phyloP scores from a whole-genome alignment of 2,113 vertebrate species.

The Cariama cristata region DNA sequence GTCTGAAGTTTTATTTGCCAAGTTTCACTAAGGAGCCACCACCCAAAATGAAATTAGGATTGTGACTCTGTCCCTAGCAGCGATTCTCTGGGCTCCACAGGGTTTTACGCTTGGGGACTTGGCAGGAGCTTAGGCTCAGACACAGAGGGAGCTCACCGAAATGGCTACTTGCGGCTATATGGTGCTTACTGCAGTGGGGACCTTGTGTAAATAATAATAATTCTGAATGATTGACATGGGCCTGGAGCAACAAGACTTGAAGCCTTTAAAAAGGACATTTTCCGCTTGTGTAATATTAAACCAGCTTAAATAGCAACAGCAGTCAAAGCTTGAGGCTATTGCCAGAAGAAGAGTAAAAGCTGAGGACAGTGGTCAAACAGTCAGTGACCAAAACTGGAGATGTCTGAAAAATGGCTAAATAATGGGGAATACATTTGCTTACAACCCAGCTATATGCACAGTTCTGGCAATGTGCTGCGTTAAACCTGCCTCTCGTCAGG shows the following conservation, averaged over 20 bases:
- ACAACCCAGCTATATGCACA: background rate
- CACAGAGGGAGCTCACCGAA: background rate
- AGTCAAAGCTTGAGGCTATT: constrained; percentile 30
- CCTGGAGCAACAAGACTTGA: constrained; percentile 42
- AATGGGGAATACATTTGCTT: background rate
- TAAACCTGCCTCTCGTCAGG: background rate
- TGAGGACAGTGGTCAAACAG: background rate
- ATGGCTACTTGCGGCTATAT: background rate
- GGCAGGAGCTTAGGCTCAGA: background rate
- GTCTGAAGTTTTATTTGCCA: background rate
- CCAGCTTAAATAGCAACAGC: constrained; percentile 47
- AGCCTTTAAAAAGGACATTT: constrained; percentile 38
- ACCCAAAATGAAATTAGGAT: background rate
- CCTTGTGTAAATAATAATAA: constrained; percentile 58
- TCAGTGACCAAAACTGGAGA: background rate
- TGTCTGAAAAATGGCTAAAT: background rate
- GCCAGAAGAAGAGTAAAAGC: background rate
- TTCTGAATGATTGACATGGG: constrained; percentile 41
- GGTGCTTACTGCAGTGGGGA: constrained; percentile 8
- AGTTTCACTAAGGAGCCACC: background rate
- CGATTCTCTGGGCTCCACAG: background rate
- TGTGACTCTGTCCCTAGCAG: background rate
- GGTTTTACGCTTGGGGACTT: background rate
- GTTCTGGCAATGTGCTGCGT: background rate
- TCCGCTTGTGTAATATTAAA: constrained; percentile 48